These are phyloP conservation scores for Actinemys pallida DNA, from an alignment of 2,113 vertebrate species.

Conservation along the genomic window DNA sequence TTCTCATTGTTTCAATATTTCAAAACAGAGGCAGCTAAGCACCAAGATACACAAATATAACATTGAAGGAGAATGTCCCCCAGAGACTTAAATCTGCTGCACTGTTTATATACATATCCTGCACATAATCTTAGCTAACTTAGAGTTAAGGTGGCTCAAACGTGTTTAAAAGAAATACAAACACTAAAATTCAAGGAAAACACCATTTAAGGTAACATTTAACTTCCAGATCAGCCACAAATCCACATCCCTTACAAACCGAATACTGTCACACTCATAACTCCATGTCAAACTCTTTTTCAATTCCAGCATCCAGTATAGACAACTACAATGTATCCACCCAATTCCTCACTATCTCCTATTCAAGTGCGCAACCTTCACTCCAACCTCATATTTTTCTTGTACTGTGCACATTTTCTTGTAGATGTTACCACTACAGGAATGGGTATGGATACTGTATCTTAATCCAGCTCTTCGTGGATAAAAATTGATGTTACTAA, in stretches of 20 bases:
- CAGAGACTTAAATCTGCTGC: constrained; percentile 11
- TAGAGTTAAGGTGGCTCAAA: background rate
- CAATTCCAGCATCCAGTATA: too few relatives aligned
- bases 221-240: background rate
- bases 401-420: too few relatives aligned
- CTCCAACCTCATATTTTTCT: too few relatives aligned
- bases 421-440: too few relatives aligned
- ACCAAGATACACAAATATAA: background rate
- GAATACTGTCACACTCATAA: background rate
- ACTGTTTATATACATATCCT: background rate
- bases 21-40: background rate
- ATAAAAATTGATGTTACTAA: too few relatives aligned
- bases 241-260: background rate
- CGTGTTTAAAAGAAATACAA: background rate
- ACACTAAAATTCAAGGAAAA: background rate
- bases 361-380: too few relatives aligned
- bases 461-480: too few relatives aligned
- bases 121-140: background rate
- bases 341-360: too few relatives aligned
- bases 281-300: background rate
- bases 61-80: background rate
- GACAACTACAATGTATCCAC: too few relatives aligned
- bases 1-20: constrained; percentile 45
- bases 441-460: too few relatives aligned
- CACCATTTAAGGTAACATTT: background rate